Evolutionary conservation across 2,797 vertebrate species (phyloP).

Genomic region (Platalea minor): DNA sequence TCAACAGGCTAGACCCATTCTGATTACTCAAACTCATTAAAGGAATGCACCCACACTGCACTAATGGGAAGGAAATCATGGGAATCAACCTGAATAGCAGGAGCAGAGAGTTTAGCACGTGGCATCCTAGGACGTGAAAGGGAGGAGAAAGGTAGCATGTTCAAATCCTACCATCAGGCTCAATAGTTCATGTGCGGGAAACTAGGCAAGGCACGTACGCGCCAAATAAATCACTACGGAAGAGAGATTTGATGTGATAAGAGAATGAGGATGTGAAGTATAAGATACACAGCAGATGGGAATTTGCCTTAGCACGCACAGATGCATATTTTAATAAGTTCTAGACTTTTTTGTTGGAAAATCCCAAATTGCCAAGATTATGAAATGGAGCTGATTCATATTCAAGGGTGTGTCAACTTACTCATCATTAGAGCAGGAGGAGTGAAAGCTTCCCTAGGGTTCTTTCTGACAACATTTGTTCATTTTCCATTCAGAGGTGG

Average conservation of each 20-base stretch:
- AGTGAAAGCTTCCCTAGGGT: neutral
- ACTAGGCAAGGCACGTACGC: neutral
- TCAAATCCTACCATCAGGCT: neutral
- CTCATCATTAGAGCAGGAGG: neutral
- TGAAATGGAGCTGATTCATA: neutral
- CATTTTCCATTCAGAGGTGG: neutral
- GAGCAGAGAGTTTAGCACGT: neutral
- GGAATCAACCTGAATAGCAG: neutral
- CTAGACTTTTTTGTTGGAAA: neutral
- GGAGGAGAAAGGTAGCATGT: neutral
- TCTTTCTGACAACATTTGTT: neutral
- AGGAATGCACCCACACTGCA: neutral
- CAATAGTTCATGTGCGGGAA: neutral
- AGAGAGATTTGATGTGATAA: neutral
- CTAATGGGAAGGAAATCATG: neutral
- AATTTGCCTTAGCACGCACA: neutral
- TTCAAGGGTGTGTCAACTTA: slow-evolving; percentile 22
- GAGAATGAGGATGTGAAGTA: neutral
- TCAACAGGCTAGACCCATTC: neutral
- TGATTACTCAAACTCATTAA: neutral
- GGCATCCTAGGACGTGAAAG: neutral
- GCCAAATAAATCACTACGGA: neutral
- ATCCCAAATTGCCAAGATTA: neutral
- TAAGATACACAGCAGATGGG: neutral
- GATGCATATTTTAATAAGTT: neutral